Evolutionary conservation across 2,888 invertebrate species (phyloP).

Genomic region (Netelia virgata): DNA sequence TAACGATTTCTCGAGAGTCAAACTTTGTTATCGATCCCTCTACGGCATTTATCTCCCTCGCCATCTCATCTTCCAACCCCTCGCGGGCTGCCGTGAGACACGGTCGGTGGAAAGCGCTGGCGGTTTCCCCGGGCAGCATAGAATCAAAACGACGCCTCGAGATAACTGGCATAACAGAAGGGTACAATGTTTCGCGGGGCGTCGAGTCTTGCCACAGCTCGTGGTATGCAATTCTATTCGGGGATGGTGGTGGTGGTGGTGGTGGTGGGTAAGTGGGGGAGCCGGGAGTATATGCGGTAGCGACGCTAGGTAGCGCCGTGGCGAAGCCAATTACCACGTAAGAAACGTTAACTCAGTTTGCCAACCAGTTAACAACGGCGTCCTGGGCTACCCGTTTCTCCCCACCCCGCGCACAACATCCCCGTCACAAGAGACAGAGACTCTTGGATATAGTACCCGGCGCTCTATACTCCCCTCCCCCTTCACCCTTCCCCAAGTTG

Average conservation of each 20-base stretch:
- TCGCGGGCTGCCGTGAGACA: slow-evolving; percentile 20
- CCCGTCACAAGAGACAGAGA: slow-evolving; percentile 43
- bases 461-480: slow-evolving; percentile 14
- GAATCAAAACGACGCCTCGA: slow-evolving; percentile 61
- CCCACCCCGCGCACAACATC: slow-evolving; percentile 25
- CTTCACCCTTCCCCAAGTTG: slow-evolving; percentile 35
- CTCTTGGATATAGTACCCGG: slow-evolving; percentile 38
- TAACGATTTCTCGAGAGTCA: slow-evolving; percentile 2
- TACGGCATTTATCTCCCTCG: slow-evolving; percentile 40
- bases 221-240: slow-evolving; percentile 74
- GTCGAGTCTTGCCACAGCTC: slow-evolving; percentile 60
- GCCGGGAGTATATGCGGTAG: slow-evolving; percentile 70
- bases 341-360: slow-evolving; percentile 83
- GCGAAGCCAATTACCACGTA: slow-evolving; percentile 75
- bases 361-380: slow-evolving; percentile 79
- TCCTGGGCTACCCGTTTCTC: slow-evolving; percentile 39
- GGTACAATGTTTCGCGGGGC: slow-evolving; percentile 63
- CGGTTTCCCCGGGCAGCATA: slow-evolving; percentile 41
- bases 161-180: slow-evolving; percentile 67
- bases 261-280: no score
- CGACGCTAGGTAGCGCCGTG: slow-evolving; percentile 54
- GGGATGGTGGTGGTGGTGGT: slow-evolving; percentile 54
- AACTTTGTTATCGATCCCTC: slow-evolving; percentile 53
- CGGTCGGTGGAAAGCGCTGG: slow-evolving; percentile 1
- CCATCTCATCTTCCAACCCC: slow-evolving; percentile 21